These are phyloP conservation scores for Myanophis thanlyinensis DNA, from an alignment of 2,113 vertebrate genomes.

Conservation along the genomic window DNA sequence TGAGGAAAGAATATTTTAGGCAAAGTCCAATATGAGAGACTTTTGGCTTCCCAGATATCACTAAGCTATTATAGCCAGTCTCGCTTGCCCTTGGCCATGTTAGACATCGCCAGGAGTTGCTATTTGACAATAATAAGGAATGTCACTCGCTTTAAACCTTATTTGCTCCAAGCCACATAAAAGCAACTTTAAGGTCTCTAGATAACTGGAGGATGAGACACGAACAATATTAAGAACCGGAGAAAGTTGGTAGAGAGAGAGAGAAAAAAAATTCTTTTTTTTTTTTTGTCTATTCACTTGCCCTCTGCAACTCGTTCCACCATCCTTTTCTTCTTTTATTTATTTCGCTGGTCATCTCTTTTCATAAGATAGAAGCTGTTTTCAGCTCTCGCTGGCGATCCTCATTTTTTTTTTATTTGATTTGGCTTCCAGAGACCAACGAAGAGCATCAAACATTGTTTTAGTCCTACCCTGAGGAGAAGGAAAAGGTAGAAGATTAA, in stretches of 20 bases:
- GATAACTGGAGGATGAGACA: background rate
- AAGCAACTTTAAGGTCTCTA: background rate
- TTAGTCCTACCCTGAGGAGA: constrained; percentile 47
- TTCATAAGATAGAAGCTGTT: constrained; percentile 15
- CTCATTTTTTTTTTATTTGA: constrained; percentile 66
- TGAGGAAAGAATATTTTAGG: background rate
- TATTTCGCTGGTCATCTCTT: constrained; percentile 22
- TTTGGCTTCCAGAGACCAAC: constrained; percentile 66
- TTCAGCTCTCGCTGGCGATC: constrained; percentile 3
- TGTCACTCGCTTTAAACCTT: background rate
- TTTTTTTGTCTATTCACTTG: fast-evolving
- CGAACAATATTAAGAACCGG: background rate
- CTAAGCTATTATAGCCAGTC: background rate
- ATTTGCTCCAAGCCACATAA: background rate
- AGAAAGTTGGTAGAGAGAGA: background rate
- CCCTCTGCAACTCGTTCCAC: background rate
- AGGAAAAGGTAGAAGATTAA: constrained; percentile 47
- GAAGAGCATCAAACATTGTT: constrained; percentile 55
- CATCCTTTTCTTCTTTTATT: background rate
- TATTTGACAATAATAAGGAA: background rate
- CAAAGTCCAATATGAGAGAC: background rate
- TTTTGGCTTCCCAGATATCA: background rate
- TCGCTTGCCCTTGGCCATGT: background rate
- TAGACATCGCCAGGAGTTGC: background rate
- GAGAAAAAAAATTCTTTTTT: too few relatives aligned